Evolutionary conservation across 2,888 invertebrate genomes (phyloP), one percentile per base, ranked within the genome.

Genomic region (Cryptocephalus primarius): DNA sequence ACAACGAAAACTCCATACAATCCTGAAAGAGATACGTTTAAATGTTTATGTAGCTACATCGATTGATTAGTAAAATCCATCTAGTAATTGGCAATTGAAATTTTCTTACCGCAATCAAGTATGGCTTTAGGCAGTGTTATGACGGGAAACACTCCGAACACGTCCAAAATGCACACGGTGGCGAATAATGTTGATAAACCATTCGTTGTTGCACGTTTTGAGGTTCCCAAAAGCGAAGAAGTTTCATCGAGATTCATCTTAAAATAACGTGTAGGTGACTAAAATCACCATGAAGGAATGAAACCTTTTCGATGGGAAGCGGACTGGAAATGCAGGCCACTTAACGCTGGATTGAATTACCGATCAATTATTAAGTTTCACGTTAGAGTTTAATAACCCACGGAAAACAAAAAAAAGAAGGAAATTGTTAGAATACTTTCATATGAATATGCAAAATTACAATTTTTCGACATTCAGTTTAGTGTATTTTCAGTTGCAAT

Each of bases 91-190:
- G 22, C 2, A 36, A 36, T 4, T 36, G 11, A 36, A n/a, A 36
- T 36, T 11, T 36, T 4, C 12, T 74, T 63, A 85, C 88, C 88
- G 63, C 88, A 85, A 55, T 82, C 76, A 40, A 87, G 81, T 14
- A 89, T 76, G 31, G 85, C 76, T 55, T 82, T 79, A 0, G 88
- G 88, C 47, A 89, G 66, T 1, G 87, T 79, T 10, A 89, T 77
- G 1, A 89, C 79, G 0, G 88, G 88, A 62, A 88, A 88, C 0
- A 89, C 87, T 39, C 88, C 89, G 61, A 89, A 88, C 40, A 88
- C 75, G 65, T 88, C 88, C 12, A 89, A 75, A 31, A 89, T 80
- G 65, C 88, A 88, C 38, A 88, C 72, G 10, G 82, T 73, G 0
- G 87, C 80, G 63, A 86, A 83, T 41, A 83, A 64, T 3, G 85